Evolutionary conservation across 2,797 vertebrate species (phyloP), one percentile per base, ranked within the genome.

Genomic region (Enteromius thamalakanensis): DNA sequence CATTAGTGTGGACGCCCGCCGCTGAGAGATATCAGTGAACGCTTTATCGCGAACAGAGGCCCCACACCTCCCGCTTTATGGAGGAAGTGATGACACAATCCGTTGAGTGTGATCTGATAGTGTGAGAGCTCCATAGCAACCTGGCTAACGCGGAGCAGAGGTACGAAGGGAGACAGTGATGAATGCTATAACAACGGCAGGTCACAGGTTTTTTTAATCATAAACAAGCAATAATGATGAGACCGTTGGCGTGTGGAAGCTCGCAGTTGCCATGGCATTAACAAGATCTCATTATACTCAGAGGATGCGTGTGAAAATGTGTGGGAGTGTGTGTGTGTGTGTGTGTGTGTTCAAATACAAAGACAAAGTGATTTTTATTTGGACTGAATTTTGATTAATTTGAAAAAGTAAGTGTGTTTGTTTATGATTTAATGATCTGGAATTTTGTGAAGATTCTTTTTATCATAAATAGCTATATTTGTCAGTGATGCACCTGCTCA

Each of bases 201-300:
- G 82, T 86, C 55, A 9, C 76, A 70, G 49, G 79, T 58, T 80
- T 62, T 84, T 82, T 88, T 69, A 80, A 87, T 90, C 62, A 87
- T 80, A 89, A 86, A 55, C 85, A 92, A 91, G 90, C 90, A 90
- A 87, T 91, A 87, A 91, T 88, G 87, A 90, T 81, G 81, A 84
- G 88, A 88, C 90, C 87, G 89, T 91, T 90, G 90, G 90, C 89
- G 88, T 87, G 88, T 89, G 90, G 91, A 93, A 93, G 91, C 92
- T 93, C 45, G 75, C 42, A 26, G 94, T 93, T 94, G 91, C 91
- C 90, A 91, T 92, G 91, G 90, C 89, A 90, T 89, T 93, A 94
- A 93, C 88, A 91, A 87, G 91, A 94, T 94, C 90, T 91, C 90
- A 90, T 93, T 93, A 91, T 89, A 85, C 90, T 86, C 89, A 87